phyloP scores from a whole-genome alignment of 2,113 vertebrate genomes.

The Amblyornis subalaris region DNA sequence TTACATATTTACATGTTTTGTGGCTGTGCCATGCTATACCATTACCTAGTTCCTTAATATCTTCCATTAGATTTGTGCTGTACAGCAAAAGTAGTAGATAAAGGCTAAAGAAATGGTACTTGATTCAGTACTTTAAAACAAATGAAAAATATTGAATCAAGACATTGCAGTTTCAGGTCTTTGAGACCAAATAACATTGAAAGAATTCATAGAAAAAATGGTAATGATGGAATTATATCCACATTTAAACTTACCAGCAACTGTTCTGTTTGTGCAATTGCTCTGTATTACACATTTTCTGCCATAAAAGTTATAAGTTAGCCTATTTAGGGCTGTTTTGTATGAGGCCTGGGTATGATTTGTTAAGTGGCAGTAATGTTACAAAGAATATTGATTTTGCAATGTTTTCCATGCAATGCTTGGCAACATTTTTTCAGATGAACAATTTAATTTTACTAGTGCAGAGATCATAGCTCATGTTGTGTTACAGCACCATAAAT shows the following conservation, averaged over 20 bases:
- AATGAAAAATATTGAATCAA: not conserved
- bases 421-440: not conserved
- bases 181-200: not conserved
- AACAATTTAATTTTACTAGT: not conserved
- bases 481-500: not conserved
- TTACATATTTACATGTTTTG: not conserved
- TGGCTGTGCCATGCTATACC: not conserved
- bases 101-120: not conserved
- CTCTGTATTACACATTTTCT: not conserved
- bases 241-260: not conserved
- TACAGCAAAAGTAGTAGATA: not conserved
- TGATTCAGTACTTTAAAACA: not conserved
- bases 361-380: constrained; percentile 20
- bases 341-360: not conserved
- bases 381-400: constrained; percentile 31
- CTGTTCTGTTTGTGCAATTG: not conserved
- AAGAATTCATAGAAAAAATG: not conserved
- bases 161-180: not conserved
- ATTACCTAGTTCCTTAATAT: not conserved
- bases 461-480: not conserved
- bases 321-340: not conserved
- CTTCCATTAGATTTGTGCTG: not conserved
- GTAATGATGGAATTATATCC: not conserved
- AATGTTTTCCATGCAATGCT: not conserved
- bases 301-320: not conserved